phyloP scores from a whole-genome alignment of 2,113 vertebrate species.

The Sylvicapra grimmia region DNA sequence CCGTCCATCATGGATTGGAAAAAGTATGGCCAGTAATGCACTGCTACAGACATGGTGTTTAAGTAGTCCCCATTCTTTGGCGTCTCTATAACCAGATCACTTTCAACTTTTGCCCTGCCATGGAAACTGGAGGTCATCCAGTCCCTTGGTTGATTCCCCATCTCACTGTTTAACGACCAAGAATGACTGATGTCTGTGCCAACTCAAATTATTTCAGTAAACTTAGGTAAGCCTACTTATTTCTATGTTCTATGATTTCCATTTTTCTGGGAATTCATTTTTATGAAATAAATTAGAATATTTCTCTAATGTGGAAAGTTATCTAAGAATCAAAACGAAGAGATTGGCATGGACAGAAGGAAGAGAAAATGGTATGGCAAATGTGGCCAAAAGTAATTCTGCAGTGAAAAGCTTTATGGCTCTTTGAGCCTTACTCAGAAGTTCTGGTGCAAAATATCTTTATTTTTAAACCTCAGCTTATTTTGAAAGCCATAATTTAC shows the following conservation, averaged over 20 bases:
- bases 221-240: constrained; percentile 23
- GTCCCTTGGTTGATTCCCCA: background rate
- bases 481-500: constrained; percentile 49
- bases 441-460: constrained; percentile 36
- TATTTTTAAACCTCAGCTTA: constrained; percentile 41
- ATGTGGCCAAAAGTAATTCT: constrained; percentile 4
- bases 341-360: constrained; percentile 6
- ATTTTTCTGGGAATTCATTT: constrained; percentile 46
- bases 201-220: constrained; percentile 43
- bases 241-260: constrained; percentile 23
- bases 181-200: constrained; percentile 34
- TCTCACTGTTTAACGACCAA: constrained; percentile 21
- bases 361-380: constrained; percentile 18
- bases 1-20: background rate
- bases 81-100: constrained; percentile 12
- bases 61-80: background rate
- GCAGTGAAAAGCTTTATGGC: background rate
- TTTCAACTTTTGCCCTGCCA: constrained; percentile 39
- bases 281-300: constrained; percentile 46
- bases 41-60: background rate
- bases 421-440: constrained; percentile 5
- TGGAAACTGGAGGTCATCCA: constrained; percentile 29
- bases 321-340: constrained; percentile 47
- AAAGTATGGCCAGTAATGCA: background rate
- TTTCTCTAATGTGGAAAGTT: constrained; percentile 57